Percentiles rank a stretch among this genome's conserved stretches.
phyloP scores from a whole-genome alignment of 1,140 invertebrate genomes.

The Steinernema feltiae region DNA sequence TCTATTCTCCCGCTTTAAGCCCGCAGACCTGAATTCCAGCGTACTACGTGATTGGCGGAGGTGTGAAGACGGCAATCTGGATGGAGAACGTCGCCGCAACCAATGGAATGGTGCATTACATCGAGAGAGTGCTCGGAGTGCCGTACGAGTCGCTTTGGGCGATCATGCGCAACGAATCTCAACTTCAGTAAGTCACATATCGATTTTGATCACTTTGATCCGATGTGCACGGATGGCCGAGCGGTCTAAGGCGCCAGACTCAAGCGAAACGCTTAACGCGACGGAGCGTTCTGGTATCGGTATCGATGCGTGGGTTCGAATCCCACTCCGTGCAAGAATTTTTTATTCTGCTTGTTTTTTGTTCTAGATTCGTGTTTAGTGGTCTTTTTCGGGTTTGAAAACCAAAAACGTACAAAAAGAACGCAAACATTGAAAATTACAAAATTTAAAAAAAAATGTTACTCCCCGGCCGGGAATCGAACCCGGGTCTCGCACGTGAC shows the following conservation, averaged over 20 bases:
- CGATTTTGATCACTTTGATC: too few species aligned
- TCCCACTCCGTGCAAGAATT: neutral
- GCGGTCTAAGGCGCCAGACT: neutral
- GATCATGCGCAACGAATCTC: constrained; percentile 79
- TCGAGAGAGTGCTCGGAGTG: constrained; percentile 83
- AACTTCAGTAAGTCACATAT: too few species aligned
- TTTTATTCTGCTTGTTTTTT: too few species aligned
- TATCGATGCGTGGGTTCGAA: neutral
- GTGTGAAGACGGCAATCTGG: constrained; percentile 59
- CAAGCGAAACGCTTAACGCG: neutral
- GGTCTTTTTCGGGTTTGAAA: too few species aligned
- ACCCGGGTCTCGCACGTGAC: too few species aligned
- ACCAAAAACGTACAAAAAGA: too few species aligned
- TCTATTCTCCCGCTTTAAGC: neutral
- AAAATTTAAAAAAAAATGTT: too few species aligned
- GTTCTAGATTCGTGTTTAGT: too few species aligned
- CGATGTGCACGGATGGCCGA: neutral
- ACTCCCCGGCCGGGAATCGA: too few species aligned
- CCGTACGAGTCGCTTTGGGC: constrained; percentile 80
- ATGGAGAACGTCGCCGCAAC: constrained; percentile 83
- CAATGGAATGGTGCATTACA: constrained; percentile 86
- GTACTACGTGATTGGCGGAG: constrained; percentile 56
- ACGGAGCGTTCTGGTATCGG: neutral
- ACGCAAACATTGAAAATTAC: too few species aligned
- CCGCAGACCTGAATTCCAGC: constrained; percentile 33